Conservation (phyloP, 2,797 vertebrate species). For the Dermochelys coriacea region DNA sequence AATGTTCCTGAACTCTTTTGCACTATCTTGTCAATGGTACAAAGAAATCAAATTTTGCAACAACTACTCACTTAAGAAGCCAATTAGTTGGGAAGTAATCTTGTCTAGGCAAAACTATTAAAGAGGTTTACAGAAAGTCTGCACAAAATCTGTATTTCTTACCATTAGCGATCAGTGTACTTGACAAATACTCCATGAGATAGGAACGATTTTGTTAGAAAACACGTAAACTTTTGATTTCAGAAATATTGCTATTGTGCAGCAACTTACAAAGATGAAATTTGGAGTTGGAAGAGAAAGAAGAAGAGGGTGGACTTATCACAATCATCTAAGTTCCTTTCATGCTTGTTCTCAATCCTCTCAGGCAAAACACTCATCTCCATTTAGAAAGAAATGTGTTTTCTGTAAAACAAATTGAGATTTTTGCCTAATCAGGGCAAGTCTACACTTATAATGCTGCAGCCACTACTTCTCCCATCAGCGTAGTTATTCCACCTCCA, state of each 20-base stretch:
- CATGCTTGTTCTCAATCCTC: background rate
- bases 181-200: background rate
- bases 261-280: background rate
- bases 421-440: background rate
- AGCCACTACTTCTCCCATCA: background rate
- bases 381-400: background rate
- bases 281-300: background rate
- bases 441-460: background rate
- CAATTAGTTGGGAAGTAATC: background rate
- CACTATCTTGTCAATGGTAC: background rate
- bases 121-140: background rate
- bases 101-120: background rate
- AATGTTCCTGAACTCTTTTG: background rate
- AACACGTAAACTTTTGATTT: background rate
- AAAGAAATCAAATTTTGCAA: background rate
- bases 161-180: background rate
- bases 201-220: background rate
- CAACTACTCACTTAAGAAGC: accelerated
- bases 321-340: background rate
- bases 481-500: background rate
- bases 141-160: background rate
- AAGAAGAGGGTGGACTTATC: background rate
- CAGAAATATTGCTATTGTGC: accelerated
- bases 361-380: background rate
- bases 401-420: background rate